Evolutionary conservation across 2,113 vertebrate genomes (phyloP).

Genomic region (Gulo gulo): DNA sequence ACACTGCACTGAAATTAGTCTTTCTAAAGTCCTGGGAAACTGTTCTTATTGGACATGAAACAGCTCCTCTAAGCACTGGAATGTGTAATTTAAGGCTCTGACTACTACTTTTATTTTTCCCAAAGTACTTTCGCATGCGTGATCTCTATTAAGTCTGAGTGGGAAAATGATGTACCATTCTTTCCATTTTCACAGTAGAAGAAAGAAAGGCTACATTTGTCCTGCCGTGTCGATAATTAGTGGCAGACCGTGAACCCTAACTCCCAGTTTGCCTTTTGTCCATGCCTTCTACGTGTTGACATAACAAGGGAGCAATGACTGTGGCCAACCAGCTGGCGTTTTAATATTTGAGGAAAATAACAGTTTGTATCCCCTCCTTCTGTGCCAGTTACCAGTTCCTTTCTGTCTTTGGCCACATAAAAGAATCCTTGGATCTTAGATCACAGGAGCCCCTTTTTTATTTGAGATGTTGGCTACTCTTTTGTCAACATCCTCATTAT

Average conservation of each 20-base stretch:
- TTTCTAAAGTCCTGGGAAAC: constrained; percentile 43
- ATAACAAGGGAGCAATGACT: not conserved
- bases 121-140: not conserved
- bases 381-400: not conserved
- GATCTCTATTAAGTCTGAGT: not conserved
- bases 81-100: constrained; percentile 37
- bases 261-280: not conserved
- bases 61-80: not conserved
- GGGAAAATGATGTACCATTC: not conserved
- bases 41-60: not conserved
- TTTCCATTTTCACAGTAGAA: constrained; percentile 4
- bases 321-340: not conserved
- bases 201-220: not conserved
- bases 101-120: constrained; percentile 12
- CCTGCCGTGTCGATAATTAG: not conserved
- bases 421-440: not conserved
- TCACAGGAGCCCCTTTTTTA: not conserved
- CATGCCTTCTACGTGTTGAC: not conserved
- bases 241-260: not conserved
- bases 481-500: not conserved
- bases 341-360: constrained; percentile 22
- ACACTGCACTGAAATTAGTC: not conserved
- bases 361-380: not conserved
- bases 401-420: not conserved
- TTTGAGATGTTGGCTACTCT: not conserved